A percentile compares a stretch with the other conserved stretches of the same genome.
Evolutionary conservation across 2,113 vertebrate species (phyloP).

Genomic region (Pygoscelis adeliae): DNA sequence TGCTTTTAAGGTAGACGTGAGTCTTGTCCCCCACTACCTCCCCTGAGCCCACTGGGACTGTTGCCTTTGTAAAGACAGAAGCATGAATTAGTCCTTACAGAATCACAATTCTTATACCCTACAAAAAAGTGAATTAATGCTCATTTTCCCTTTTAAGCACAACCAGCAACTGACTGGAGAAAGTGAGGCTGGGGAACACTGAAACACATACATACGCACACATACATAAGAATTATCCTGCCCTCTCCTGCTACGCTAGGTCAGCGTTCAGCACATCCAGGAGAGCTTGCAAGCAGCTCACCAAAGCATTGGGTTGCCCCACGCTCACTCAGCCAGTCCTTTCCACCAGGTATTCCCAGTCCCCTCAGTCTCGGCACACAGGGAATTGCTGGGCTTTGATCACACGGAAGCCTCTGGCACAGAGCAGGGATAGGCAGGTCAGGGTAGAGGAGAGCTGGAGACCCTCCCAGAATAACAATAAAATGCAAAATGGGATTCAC

Average conservation of each 20-base stretch:
- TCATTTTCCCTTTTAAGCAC: neutral
- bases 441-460: neutral
- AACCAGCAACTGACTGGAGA: neutral
- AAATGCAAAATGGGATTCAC: neutral
- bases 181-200: neutral
- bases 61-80: neutral
- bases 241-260: neutral
- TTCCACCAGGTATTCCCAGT: neutral
- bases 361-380: neutral
- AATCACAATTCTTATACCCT: neutral
- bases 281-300: neutral
- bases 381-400: fast-evolving
- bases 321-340: neutral
- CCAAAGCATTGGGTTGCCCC: neutral
- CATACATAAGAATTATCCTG: neutral
- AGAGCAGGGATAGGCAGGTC: neutral
- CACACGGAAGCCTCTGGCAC: neutral
- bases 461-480: neutral
- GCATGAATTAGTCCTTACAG: neutral
- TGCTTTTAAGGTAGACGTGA: neutral
- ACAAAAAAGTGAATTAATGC: neutral
- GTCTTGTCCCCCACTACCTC: neutral
- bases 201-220: neutral
- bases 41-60: neutral
- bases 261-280: neutral